Conservation (phyloP, 1,140 invertebrate species). For the Drosophila navojoa region DNA sequence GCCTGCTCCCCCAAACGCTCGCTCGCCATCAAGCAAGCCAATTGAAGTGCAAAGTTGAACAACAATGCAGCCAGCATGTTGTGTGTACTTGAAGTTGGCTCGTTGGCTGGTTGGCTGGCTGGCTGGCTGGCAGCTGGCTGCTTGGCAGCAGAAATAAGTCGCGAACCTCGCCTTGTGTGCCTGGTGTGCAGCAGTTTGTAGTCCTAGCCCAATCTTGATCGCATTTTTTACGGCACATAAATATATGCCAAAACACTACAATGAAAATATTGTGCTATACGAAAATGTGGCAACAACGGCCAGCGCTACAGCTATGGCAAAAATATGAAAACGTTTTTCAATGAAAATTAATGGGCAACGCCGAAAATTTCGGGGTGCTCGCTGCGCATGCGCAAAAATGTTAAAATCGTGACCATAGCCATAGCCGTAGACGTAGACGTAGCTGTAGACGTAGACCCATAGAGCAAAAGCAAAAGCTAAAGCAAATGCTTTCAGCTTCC, state of each 20-base stretch:
- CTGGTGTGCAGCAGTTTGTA: constrained; percentile 49
- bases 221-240: constrained; percentile 83
- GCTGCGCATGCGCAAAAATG: constrained; percentile 80
- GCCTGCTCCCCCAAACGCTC: constrained; percentile 68
- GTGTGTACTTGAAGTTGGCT: background rate
- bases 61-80: constrained; percentile 46
- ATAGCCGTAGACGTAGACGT: constrained; percentile 21
- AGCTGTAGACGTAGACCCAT: constrained; percentile 51
- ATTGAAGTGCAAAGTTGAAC: constrained; percentile 82
- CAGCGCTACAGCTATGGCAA: constrained; percentile 66
- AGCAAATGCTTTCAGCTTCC: constrained; percentile 38
- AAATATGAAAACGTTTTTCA: constrained; percentile 81
- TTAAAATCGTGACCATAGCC: constrained; percentile 80
- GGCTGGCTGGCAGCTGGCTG: constrained; percentile 10
- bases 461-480: constrained; percentile 38
- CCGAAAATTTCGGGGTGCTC: constrained; percentile 80
- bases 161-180: constrained; percentile 50
- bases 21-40: constrained; percentile 36
- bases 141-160: constrained; percentile 22
- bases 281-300: constrained; percentile 58
- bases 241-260: constrained; percentile 82
- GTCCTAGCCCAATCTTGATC: constrained; percentile 74
- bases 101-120: constrained; percentile 26
- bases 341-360: constrained; percentile 82
- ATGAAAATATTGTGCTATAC: constrained; percentile 80